These are phyloP conservation scores for Carcharodon carcharias DNA, from an alignment of 2,797 vertebrate genomes.

Conservation along the genomic window DNA sequence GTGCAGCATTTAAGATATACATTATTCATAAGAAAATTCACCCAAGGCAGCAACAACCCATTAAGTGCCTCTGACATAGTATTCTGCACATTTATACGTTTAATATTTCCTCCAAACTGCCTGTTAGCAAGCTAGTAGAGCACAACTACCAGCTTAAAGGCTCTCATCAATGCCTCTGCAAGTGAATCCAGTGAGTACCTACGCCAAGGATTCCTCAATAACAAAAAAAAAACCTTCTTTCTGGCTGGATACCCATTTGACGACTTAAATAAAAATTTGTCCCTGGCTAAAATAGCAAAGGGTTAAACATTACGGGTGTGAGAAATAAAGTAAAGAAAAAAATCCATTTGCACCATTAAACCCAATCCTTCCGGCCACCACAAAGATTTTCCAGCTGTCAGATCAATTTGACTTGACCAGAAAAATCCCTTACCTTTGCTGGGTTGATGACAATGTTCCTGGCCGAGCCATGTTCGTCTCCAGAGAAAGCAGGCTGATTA, in stretches of 20 bases:
- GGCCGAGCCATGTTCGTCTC: conserved; percentile 62
- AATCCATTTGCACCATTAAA: neutral
- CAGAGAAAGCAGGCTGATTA: conserved; percentile 62
- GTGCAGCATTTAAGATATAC: neutral
- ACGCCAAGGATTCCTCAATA: neutral
- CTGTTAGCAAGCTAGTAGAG: neutral
- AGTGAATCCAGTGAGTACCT: neutral
- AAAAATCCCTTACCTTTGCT: conserved; percentile 55
- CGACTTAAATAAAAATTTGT: neutral
- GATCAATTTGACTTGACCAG: neutral
- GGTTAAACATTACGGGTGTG: neutral
- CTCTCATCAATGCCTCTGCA: neutral
- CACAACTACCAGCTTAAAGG: neutral
- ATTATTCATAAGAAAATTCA: conserved; percentile 25
- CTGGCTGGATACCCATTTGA: neutral
- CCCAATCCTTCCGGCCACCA: neutral
- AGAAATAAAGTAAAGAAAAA: neutral
- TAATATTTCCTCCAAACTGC: neutral
- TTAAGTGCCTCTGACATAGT: neutral
- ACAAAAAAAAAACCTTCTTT: neutral
- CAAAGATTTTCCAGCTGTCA: neutral
- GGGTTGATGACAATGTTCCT: conserved; percentile 61
- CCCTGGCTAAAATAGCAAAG: neutral
- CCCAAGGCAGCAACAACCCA: neutral
- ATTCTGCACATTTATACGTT: neutral